Evolutionary conservation across 1,140 invertebrate genomes (phyloP), one percentile per base, ranked within the genome.

Genomic region (Dinothrombium tinctorium): DNA sequence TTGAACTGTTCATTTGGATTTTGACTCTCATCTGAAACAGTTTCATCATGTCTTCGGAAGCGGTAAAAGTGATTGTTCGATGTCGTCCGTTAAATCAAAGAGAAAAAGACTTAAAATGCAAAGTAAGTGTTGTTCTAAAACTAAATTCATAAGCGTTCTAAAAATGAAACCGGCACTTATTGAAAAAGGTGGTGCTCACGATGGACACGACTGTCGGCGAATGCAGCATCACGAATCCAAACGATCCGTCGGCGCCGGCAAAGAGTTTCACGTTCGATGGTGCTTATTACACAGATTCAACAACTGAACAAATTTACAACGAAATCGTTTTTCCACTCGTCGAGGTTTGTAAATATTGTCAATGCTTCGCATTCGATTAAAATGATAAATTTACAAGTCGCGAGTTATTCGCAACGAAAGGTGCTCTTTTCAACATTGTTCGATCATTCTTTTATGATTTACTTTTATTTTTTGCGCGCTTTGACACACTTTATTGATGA

Each of bases 51-150:
- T 5, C 17, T 36, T 68, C 73, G 32, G 83, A 89, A 62, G 69
- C 74, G 47, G 82, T 89, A 17, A 81, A 80, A 64, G 82, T 89
- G 17, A 76, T 87, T 33, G 79, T 86, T 43, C 66, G 83, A 61
- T 90, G 83, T 66, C 72, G 84, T 24, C 84, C 84, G n/a, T n/a
- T 86, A 68, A 83, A 81, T 61, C 58, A 62, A 37, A 62, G 73
- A 48, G 79, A 83, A 61, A 68, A 66, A 41, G 64, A 67, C 33
- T 54, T 74, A 14, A 72, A 74, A 41, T 76, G 74, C 56, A 67
- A 74, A 56, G 74, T 74, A 59, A 58, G 42, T 36, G 32, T 42
- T 25, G 9, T 29, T 40, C 37, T 41, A 40, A 8, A 41, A 38
- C 40, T 9, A 17, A 9, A n/a, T 15, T 41, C 7, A 42, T 42